A percentile compares a stretch with the other conserved stretches of the same genome.
phyloP scores from a whole-genome alignment of 2,797 vertebrate species.

The Sitta carolinensis region DNA sequence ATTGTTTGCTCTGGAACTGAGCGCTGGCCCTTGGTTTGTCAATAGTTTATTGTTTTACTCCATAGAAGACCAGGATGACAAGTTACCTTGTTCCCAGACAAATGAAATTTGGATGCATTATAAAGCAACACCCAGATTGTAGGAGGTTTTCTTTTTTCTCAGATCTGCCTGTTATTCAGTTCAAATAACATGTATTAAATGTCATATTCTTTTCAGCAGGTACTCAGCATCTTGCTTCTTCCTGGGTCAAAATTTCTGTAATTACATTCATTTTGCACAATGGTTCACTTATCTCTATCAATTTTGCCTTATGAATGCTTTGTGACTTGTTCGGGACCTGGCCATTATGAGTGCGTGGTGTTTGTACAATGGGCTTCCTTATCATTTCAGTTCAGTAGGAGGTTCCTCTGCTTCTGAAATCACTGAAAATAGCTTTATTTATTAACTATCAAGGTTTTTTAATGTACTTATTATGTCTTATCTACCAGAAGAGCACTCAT shows the following conservation, averaged over 20 bases:
- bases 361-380: background rate
- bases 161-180: background rate
- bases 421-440: slow-evolving; percentile 23
- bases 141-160: background rate
- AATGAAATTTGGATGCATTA: background rate
- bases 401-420: background rate
- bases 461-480: background rate
- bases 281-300: background rate
- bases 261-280: background rate
- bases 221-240: background rate
- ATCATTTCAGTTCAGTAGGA: background rate
- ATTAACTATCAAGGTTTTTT: background rate
- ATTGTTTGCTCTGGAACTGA: slow-evolving; percentile 24
- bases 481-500: background rate
- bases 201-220: background rate
- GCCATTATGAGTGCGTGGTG: background rate
- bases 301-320: background rate
- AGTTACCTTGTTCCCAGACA: slow-evolving; percentile 43
- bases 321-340: background rate
- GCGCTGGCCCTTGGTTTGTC: background rate
- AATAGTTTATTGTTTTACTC: background rate
- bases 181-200: background rate
- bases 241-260: background rate
- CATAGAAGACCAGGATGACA: background rate
- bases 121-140: background rate